Evolutionary conservation across 1,140 invertebrate genomes (phyloP).

Genomic region (Drosophila orosa): DNA sequence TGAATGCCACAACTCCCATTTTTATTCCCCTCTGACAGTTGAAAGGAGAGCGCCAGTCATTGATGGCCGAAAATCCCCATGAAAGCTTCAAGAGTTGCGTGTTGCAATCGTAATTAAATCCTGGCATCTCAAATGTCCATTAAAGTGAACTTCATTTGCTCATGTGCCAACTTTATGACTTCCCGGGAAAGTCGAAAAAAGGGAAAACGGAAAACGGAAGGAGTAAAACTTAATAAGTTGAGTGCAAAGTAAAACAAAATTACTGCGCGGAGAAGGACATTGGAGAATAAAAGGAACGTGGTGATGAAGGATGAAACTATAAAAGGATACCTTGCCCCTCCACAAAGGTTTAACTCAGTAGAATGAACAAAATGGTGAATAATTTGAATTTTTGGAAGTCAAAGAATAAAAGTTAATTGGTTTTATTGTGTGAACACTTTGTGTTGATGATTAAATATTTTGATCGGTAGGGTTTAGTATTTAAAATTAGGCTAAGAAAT

Average conservation of each 20-base stretch:
- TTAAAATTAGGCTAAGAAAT: background rate
- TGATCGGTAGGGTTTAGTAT: no score
- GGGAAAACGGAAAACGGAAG: slow-evolving; percentile 11
- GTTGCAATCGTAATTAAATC: slow-evolving; percentile 63
- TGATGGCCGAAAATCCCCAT: slow-evolving; percentile 34
- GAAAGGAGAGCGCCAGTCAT: slow-evolving; percentile 48
- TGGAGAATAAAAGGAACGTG: background rate
- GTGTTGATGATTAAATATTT: no score
- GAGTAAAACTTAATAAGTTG: slow-evolving; percentile 17
- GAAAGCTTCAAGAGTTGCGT: slow-evolving; percentile 58
- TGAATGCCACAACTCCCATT: slow-evolving; percentile 3
- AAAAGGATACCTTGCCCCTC: background rate
- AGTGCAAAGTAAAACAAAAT: slow-evolving; percentile 30
- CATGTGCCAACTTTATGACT: slow-evolving; percentile 43
- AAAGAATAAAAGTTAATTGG: background rate
- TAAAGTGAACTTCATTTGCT: slow-evolving; percentile 60
- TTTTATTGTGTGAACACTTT: background rate
- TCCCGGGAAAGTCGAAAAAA: slow-evolving; percentile 7
- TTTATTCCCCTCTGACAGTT: slow-evolving; percentile 47
- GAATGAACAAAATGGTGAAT: background rate
- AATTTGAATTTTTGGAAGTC: background rate
- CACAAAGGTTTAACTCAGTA: background rate
- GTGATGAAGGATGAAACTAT: slow-evolving; percentile 7
- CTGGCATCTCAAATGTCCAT: slow-evolving; percentile 45
- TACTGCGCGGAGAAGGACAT: background rate